phyloP scores from a whole-genome alignment of 2,113 vertebrate genomes.

The Paradisaea rubra region DNA sequence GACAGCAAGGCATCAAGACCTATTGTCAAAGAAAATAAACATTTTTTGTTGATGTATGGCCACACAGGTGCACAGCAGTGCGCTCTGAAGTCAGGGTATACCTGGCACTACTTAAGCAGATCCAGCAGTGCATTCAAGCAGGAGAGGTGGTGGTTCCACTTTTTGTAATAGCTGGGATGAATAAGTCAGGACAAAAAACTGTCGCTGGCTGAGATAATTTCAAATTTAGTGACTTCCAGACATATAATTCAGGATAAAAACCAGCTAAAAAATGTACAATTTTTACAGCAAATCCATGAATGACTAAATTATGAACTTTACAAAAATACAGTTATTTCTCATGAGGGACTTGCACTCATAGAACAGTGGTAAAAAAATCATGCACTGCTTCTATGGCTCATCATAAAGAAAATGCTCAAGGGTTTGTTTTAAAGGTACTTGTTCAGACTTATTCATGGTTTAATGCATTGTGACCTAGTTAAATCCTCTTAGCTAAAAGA shows the following conservation, averaged over 20 bases:
- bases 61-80: background rate
- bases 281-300: background rate
- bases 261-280: background rate
- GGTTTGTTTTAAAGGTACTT: background rate
- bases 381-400: background rate
- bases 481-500: background rate
- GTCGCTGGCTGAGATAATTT: conserved; percentile 6
- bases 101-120: background rate
- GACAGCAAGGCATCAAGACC: background rate
- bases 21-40: background rate
- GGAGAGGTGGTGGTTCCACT: background rate
- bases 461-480: background rate
- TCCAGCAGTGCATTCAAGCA: background rate
- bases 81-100: background rate
- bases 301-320: conserved; percentile 13
- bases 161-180: conserved; percentile 11
- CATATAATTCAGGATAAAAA: conserved; percentile 6
- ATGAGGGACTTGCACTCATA: background rate
- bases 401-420: background rate
- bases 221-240: conserved; percentile 31
- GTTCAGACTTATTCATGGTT: background rate
- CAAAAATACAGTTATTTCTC: background rate
- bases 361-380: background rate
- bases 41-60: background rate
- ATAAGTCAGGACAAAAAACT: background rate